Base-by-base conservation (phyloP, 1,140 invertebrate genomes). In the Dinothrombium tinctorium region DNA sequence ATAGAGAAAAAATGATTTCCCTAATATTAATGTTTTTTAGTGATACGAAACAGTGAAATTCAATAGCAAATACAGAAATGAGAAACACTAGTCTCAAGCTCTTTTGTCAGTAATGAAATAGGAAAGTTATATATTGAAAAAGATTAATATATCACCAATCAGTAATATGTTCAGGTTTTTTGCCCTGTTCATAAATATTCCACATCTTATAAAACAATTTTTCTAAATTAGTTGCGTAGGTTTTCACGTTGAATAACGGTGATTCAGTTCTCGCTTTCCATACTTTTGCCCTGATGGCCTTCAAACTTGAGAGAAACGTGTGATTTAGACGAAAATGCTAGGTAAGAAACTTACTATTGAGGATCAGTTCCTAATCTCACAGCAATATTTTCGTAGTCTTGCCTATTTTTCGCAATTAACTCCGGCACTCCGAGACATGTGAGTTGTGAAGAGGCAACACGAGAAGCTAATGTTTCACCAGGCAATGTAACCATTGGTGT, bases 391-490 rank as follows among this genome's bases (percentile, higher is more conserved):
- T 94, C 78, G 60, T 96, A 98, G 49, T 96, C 80, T 51, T 79
- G 70, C 33, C 72, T 64, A 28, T 71, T 76, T 43, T 71, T 69
- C 0, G 92, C 92, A 43, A 98, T 77, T 22, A 99, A 64, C 61
- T 99, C 94, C 0, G 83, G 76, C 56, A 82, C 87, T 31, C 86
- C 83, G 14, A 99, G 63, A 23, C 86, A 80, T 36, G 73, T 72
- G 20, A 99, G 64, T 56, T 98, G 94, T 44, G 89, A 95, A 12
- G 90, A 84, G 23, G 94, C 92, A 15, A 99, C 94, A 53, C 94
- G 72, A 19, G 87, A 95, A 0, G 92, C 94, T 37, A 99, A 60
- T 4, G 90, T 96, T 60, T 98, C 87, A 33, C 63, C 76, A 12
- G 87, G 83, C 26, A 94, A 61, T 0, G 92, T 98, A 0, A 98